These are phyloP conservation scores for Phenacoccus solenopsis DNA, from an alignment of 1,140 invertebrate species.

Conservation along the genomic window DNA sequence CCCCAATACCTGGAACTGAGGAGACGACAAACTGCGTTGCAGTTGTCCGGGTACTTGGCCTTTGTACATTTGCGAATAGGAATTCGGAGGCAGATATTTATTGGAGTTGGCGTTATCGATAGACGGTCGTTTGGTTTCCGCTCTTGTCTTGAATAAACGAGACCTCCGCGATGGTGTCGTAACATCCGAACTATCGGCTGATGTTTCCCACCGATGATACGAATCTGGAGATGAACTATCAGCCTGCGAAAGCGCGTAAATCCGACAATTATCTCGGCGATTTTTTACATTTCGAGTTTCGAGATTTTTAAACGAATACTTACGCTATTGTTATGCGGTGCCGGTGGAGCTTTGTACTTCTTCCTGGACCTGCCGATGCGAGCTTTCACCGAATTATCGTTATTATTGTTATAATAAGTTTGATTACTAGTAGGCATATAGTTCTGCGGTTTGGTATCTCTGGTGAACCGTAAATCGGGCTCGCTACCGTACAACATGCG, in stretches of 20 bases:
- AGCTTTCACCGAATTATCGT: slow-evolving; percentile 34
- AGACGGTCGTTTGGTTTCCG: slow-evolving; percentile 38
- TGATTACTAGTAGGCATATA: slow-evolving; percentile 17
- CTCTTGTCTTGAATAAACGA: slow-evolving; percentile 57
- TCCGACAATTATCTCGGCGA: too few relatives aligned
- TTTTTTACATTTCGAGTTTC: too few relatives aligned
- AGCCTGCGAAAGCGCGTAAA: slow-evolving; percentile 26
- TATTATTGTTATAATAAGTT: slow-evolving; percentile 21
- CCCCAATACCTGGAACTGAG: slow-evolving; percentile 44
- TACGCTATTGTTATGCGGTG: slow-evolving; percentile 26
- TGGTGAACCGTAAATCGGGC: slow-evolving; percentile 46
- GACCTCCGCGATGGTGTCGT: slow-evolving; percentile 42
- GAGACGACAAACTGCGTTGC: slow-evolving; percentile 43
- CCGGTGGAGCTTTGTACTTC: slow-evolving; percentile 34
- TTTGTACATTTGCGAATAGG: slow-evolving; percentile 21
- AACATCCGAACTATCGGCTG: slow-evolving; percentile 30
- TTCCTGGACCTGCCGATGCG: slow-evolving; percentile 33
- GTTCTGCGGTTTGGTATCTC: slow-evolving; percentile 22
- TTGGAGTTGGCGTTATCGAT: slow-evolving; percentile 18
- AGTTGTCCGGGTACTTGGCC: slow-evolving; percentile 23
- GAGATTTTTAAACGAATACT: too few relatives aligned
- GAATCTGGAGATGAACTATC: slow-evolving; percentile 42
- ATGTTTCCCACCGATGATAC: slow-evolving; percentile 35
- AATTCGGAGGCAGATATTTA: not conserved
- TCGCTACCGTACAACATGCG: slow-evolving; percentile 48